Base-by-base conservation (phyloP, 2,888 invertebrate genomes). In the Pheosia tremula region DNA sequence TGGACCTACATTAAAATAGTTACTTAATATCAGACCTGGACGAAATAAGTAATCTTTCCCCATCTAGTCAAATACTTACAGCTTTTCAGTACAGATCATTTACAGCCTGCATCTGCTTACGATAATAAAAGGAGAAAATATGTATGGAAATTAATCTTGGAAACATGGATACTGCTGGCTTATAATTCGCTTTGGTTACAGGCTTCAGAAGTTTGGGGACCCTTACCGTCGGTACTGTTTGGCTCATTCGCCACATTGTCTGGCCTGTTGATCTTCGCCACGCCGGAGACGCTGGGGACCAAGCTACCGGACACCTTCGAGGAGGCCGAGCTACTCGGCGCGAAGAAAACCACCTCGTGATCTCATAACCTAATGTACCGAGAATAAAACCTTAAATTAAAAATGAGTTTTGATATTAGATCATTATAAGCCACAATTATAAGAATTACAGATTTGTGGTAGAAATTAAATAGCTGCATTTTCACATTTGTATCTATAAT, bases 271-370 rank as follows among this genome's bases (percentile, higher is more conserved):
- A 82, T 89, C 68, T 84, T 90, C 74, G 79, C 84, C 5, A 88
- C 87, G 10, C 90, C 90, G n/a, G 90, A 90, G 78, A 95, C 95
- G 13, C 89, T 94, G 39, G 94, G 95, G 67, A 82, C 90, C 50
- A 90, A 89, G 63, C 80, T 95, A 61, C 95, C 95, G 2, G 94
- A 95, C 68, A 95, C 95, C 55, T 89, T 95, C 69, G 90, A 94
- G 67, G 95, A 95, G 50, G 95, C 95, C 0, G 90, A 94, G 53
- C 71, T 80, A 47, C 74, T 91, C 56, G 84, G 85, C 62, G 79
- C 75, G 56, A 69, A 68, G n/a, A 74, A 75, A 60, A 2, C 50
- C 1, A 49, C 56, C 57, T 66, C 60, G 37, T 78, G 77, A 82
- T 79, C 77, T 78, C 71, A 70, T 67, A 38, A 39, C 39, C 39